A percentile compares a stretch with the other conserved stretches of the same genome.
Evolutionary conservation across 1,140 invertebrate genomes (phyloP).

Genomic region (Tetramorium simillimum): DNA sequence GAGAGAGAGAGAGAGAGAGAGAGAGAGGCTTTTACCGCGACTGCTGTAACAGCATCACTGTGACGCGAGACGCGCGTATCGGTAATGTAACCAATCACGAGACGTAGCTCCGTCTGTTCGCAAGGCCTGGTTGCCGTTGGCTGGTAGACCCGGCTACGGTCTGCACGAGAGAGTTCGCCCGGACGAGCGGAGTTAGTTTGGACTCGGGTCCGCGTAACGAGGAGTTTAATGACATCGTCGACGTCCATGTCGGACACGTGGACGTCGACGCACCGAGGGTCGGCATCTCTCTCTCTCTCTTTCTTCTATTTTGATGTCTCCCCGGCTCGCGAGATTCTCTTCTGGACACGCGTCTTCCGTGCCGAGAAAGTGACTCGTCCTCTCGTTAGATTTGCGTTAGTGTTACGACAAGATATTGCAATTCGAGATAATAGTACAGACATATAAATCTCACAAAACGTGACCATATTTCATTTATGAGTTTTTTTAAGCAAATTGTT

Average conservation of each 20-base stretch:
- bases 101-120: constrained; percentile 67
- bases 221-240: constrained; percentile 82
- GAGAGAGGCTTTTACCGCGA: constrained; percentile 74
- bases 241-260: constrained; percentile 76
- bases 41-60: constrained; percentile 79
- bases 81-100: constrained; percentile 82
- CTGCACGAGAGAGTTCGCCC: constrained; percentile 60
- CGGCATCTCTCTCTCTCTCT: constrained; percentile 57
- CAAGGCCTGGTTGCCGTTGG: constrained; percentile 67
- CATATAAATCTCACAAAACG: neutral
- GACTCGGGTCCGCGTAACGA: constrained; percentile 76
- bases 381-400: constrained; percentile 2
- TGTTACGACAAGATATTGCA: neutral
- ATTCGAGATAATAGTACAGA: neutral
- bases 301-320: constrained; percentile 68
- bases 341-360: constrained; percentile 13
- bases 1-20: neutral
- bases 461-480: neutral
- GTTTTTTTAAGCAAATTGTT: neutral
- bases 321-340: constrained; percentile 38
- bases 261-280: constrained; percentile 70
- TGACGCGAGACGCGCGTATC: constrained; percentile 81
- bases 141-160: constrained; percentile 50
- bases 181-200: constrained; percentile 70
- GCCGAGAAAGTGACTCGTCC: neutral